A percentile compares a stretch with the other conserved stretches of the same genome.
Conservation (phyloP, 2,797 vertebrate genomes). For the Taenioides sp. region DNA sequence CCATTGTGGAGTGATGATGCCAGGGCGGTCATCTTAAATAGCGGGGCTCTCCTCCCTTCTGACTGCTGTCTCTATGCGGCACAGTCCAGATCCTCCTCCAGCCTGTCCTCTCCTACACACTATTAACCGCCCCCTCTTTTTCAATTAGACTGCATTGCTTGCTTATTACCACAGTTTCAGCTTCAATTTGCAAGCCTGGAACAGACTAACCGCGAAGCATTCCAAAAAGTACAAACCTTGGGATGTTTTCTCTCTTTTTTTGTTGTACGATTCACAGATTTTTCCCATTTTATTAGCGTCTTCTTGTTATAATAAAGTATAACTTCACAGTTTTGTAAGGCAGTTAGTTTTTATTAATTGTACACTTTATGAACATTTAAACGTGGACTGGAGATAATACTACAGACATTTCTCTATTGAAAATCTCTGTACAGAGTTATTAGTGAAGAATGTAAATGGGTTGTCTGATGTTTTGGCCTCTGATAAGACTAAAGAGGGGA, state of each 20-base stretch:
- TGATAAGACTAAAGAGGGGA: no score
- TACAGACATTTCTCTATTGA: neutral
- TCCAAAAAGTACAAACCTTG: constrained; percentile 5
- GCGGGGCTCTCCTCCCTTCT: constrained; percentile 35
- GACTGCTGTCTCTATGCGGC: constrained; percentile 48
- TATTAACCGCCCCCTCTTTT: constrained; percentile 13
- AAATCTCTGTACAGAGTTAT: no score
- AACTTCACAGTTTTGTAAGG: neutral
- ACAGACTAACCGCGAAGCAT: constrained; percentile 2
- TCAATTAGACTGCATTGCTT: constrained; percentile 17
- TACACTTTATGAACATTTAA: constrained; percentile 14
- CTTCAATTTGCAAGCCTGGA: constrained; percentile 7
- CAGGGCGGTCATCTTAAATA: constrained; percentile 47
- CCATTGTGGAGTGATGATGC: constrained; percentile 19
- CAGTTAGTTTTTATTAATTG: neutral
- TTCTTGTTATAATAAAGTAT: neutral
- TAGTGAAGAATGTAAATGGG: no score
- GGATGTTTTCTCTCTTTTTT: neutral
- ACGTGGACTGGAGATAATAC: constrained; percentile 12
- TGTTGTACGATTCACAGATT: neutral
- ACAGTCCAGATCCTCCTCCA: constrained; percentile 24
- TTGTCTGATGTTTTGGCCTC: no score
- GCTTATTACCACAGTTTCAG: constrained; percentile 15
- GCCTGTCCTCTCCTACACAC: constrained; percentile 14
- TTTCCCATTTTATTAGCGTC: neutral